Percentiles rank a stretch among this genome's conserved stretches.
phyloP scores from a whole-genome alignment of 2,113 vertebrate species.

The Halcyon malimbica region DNA sequence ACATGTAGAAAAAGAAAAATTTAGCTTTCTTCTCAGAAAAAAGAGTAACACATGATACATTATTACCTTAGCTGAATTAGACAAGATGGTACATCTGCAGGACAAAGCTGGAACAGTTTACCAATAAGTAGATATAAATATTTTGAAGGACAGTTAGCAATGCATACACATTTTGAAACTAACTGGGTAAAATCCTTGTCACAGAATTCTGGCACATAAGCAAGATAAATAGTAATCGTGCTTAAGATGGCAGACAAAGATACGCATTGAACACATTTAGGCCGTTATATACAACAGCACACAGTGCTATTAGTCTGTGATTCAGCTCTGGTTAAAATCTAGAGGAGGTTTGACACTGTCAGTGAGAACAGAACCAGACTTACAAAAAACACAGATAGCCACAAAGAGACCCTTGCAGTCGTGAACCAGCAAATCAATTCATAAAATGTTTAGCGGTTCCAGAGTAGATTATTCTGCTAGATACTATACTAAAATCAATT shows the following conservation, averaged over 20 bases:
- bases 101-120: background rate
- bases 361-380: background rate
- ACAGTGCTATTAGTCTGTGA: background rate
- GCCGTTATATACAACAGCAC: background rate
- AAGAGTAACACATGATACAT: background rate
- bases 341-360: background rate
- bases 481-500: background rate
- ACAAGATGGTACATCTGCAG: background rate
- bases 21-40: background rate
- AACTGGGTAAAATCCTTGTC: background rate
- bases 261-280: background rate
- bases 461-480: background rate
- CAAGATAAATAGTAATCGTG: background rate
- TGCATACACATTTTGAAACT: fast-evolving
- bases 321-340: background rate
- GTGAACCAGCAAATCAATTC: background rate
- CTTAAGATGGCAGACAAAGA: background rate
- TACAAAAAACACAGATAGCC: background rate
- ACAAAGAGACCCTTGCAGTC: background rate
- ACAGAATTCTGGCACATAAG: background rate
- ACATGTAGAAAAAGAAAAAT: background rate
- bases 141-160: background rate
- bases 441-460: background rate
- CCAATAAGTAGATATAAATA: background rate
- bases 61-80: background rate